Conservation (phyloP, 2,888 invertebrate species). For the Cephus spinipes region DNA sequence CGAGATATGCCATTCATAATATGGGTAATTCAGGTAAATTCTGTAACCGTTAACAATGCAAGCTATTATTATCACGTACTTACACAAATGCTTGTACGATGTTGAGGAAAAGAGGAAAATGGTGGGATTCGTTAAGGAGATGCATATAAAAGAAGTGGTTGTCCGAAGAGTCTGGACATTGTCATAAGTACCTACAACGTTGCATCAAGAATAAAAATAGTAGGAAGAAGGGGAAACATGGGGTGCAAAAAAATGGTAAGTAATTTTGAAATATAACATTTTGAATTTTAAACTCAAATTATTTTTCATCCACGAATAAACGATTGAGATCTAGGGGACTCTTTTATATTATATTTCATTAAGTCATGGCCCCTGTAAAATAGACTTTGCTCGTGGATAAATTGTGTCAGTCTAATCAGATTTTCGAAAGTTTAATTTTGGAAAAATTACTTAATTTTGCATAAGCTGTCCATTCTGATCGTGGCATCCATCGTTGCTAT, state of each 20-base stretch:
- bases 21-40: conserved; percentile 34
- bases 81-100: conserved; percentile 30
- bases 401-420: not conserved
- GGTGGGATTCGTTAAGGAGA: conserved; percentile 20
- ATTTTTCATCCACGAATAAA: not conserved
- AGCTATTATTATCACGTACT: conserved; percentile 42
- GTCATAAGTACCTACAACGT: not conserved
- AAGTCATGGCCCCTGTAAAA: not conserved
- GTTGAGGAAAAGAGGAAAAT: not conserved
- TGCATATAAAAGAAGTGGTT: conserved; percentile 18
- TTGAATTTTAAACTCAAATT: not conserved
- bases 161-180: conserved; percentile 8
- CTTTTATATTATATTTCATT: not conserved
- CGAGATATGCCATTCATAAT: not conserved
- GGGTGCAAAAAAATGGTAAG: conserved; percentile 14
- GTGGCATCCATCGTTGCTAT: conserved; percentile 44
- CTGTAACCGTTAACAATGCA: conserved; percentile 40
- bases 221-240: conserved; percentile 1
- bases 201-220: not conserved
- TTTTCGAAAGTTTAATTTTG: not conserved
- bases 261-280: not conserved
- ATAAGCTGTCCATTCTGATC: conserved; percentile 40
- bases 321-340: not conserved
- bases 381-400: not conserved
- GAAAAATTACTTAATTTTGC: not conserved